These are phyloP conservation scores for Scaptomyza montana DNA, from an alignment of 1,140 invertebrate genomes.

Conservation along the genomic window DNA sequence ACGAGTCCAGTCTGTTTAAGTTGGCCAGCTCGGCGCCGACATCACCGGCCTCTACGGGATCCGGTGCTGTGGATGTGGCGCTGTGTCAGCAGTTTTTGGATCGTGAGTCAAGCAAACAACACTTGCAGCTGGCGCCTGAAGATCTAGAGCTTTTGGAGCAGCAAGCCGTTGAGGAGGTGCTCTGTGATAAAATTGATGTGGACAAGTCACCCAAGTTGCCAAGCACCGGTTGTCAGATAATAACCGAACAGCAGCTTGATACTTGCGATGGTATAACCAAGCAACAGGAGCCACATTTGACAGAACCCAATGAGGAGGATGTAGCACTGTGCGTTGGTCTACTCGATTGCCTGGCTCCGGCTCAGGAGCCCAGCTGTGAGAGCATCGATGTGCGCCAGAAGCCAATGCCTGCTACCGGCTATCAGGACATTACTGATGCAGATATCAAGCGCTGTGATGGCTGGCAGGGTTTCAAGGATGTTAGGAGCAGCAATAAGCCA, in stretches of 20 bases:
- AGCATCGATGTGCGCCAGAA: slow-evolving; percentile 63
- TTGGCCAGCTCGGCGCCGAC: slow-evolving; percentile 63
- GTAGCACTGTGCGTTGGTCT: slow-evolving; percentile 58
- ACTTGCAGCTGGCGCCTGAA: slow-evolving; percentile 40
- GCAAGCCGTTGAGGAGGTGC: slow-evolving; percentile 57
- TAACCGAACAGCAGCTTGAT: slow-evolving; percentile 54
- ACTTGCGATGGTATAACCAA: slow-evolving; percentile 51
- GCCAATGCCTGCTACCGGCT: slow-evolving; percentile 67
- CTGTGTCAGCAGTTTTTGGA: slow-evolving; percentile 59
- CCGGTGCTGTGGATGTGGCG: slow-evolving; percentile 32
- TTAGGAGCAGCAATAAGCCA: slow-evolving; percentile 19
- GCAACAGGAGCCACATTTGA: slow-evolving; percentile 1
- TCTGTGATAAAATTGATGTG: slow-evolving; percentile 73
- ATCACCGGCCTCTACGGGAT: slow-evolving; percentile 41
- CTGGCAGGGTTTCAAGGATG: slow-evolving; percentile 12
- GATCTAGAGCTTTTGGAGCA: slow-evolving; percentile 55
- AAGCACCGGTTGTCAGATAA: slow-evolving; percentile 60
- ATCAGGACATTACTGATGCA: slow-evolving; percentile 59
- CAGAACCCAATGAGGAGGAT: slow-evolving; percentile 57
- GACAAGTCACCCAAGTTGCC: slow-evolving; percentile 55
- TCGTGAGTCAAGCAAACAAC: background rate
- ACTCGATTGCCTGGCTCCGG: slow-evolving; percentile 64
- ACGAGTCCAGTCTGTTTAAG: slow-evolving; percentile 76
- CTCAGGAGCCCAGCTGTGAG: slow-evolving; percentile 66
- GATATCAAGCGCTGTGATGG: slow-evolving; percentile 66